Base-by-base conservation (phyloP, 2,113 vertebrate species). In the Psilopogon haemacephalus region DNA sequence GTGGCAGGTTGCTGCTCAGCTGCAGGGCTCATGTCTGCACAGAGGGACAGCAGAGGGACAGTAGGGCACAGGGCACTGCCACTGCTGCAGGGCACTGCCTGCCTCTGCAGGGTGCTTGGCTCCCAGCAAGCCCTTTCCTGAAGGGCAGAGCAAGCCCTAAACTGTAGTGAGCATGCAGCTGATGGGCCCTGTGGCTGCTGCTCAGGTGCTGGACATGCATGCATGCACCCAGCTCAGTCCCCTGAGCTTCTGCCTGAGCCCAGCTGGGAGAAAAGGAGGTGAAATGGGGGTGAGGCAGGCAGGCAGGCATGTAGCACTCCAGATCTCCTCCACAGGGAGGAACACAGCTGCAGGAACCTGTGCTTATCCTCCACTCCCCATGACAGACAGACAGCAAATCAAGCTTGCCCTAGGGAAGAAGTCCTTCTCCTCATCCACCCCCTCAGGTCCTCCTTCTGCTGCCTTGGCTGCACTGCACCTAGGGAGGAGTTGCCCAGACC, bases 21-120 rank as follows among this genome's bases (percentile, higher is more conserved):
- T 4, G 37, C 35, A 32, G 69, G 68, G 68, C 21, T 1, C 0
- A 0, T 15, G 18, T 4, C 59, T 8, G 33, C 3, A 28, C 48
- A 38, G 23, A 30, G 79, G 69, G 90, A n/a, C 38, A 28, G 70
- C 44, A 44, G 42, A 12, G 42, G 42, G 90, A 35, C 38, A 28
- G 70, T 38, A 3, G 38, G 70, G 14, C 42, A 0, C 2, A n/a
- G 59, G 81, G 32, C 21, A 26, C 56, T 48, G 46, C 42, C 0
- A 0, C 2, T 15, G 68, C 84, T 55, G 32, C 0, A 48, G 84
- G 44, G 63, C 68, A 30, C 37, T 58, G 37, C 12, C 42, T 24
- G 15, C 16, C 58, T 35, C 3, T 33, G 69, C 37, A 68, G 63
- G 35, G 28, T 5, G 7, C 35, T 60, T 24, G 17, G 56, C 35